These are phyloP conservation scores for Phanerotoma sp. DNA, from an alignment of 2,888 invertebrate genomes.

Conservation along the genomic window DNA sequence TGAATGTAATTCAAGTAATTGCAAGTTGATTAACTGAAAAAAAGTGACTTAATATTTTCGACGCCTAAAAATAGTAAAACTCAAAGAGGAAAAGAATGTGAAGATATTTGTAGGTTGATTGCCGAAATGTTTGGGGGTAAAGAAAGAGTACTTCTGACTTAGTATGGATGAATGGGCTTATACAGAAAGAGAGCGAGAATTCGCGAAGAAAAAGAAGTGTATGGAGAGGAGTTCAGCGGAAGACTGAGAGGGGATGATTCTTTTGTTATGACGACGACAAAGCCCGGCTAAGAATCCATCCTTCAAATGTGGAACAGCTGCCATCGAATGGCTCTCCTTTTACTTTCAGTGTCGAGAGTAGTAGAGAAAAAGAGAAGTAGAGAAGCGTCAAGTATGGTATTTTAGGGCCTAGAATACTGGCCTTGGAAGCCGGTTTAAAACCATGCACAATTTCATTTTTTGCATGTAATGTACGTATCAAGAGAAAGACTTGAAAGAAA, in stretches of 20 bases:
- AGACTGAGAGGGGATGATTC: conserved; percentile 35
- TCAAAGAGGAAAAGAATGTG: conserved; percentile 20
- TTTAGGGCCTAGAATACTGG: conserved; percentile 3
- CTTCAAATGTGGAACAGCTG: conserved; percentile 58
- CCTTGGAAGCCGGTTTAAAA: conserved; percentile 9
- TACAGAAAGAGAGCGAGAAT: conserved; percentile 9
- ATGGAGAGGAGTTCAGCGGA: no score
- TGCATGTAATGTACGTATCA: neutral
- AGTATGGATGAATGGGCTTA: conserved; percentile 21
- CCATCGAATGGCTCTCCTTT: conserved; percentile 51
- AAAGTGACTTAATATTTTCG: conserved; percentile 6
- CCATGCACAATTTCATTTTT: neutral
- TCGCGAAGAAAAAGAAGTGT: conserved; percentile 6
- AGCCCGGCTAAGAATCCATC: conserved; percentile 56
- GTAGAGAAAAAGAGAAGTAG: neutral
- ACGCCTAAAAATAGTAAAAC: conserved; percentile 5
- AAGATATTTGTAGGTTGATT: conserved; percentile 9
- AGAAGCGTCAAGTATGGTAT: conserved; percentile 6
- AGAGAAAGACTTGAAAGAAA: neutral
- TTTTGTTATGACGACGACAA: conserved; percentile 51
- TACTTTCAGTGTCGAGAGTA: conserved; percentile 39
- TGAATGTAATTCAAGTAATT: no score
- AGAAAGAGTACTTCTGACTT: neutral
- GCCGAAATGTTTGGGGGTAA: conserved; percentile 24
- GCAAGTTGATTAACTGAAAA: neutral